Percentiles rank a stretch among this genome's conserved stretches.
Evolutionary conservation across 2,888 invertebrate genomes (phyloP).

Genomic region (Venustoraphidia nigricollis): DNA sequence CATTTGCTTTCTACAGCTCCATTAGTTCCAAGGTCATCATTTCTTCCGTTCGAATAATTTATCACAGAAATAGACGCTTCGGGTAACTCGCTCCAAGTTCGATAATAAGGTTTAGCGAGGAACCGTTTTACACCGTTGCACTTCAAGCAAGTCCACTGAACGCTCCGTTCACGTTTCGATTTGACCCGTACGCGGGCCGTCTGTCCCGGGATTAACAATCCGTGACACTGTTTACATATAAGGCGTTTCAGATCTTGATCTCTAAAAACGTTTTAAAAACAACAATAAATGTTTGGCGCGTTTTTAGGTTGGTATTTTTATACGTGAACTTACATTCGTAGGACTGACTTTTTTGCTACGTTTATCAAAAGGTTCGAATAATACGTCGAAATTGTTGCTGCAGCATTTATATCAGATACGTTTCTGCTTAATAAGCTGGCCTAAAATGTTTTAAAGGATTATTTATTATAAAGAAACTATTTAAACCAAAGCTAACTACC

Average conservation of each 20-base stretch:
- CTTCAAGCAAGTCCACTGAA: conserved; percentile 28
- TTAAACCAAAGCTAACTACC: conserved; percentile 13
- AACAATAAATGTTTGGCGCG: not conserved
- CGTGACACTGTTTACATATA: conserved; percentile 35
- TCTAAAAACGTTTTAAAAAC: conserved; percentile 20
- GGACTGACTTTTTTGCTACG: conserved; percentile 26
- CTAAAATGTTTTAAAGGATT: conserved; percentile 13
- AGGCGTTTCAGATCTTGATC: conserved; percentile 34
- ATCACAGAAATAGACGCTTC: conserved; percentile 28
- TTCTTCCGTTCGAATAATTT: conserved; percentile 22
- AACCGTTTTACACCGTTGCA: conserved; percentile 27
- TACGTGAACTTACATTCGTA: conserved; percentile 21
- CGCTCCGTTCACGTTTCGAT: conserved; percentile 25
- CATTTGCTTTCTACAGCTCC: not conserved
- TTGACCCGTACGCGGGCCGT: conserved; percentile 31
- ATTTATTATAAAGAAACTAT: not conserved
- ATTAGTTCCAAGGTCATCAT: not conserved
- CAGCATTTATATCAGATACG: conserved; percentile 13
- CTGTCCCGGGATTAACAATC: conserved; percentile 31
- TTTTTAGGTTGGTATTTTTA: not conserved
- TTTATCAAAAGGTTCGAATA: conserved; percentile 23
- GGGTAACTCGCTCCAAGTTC: conserved; percentile 28
- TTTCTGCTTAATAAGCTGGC: conserved; percentile 20
- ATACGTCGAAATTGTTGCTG: conserved; percentile 19
- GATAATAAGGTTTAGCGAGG: conserved; percentile 23